Evolutionary conservation across 2,113 vertebrate species (phyloP).

Genomic region (Spea multiplicata): DNA sequence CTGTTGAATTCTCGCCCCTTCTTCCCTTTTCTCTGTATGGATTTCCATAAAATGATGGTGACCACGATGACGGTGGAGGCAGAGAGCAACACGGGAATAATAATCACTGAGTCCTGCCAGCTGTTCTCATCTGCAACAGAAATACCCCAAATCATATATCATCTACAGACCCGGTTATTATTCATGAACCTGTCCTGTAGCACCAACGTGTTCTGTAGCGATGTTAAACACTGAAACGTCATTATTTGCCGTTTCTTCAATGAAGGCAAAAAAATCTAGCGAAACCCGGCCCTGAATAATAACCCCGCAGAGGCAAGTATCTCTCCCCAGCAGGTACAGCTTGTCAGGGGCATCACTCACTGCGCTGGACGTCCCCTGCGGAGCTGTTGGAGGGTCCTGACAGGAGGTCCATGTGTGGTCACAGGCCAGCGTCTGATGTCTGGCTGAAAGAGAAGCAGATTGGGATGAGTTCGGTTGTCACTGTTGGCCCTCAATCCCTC

Average conservation of each 20-base stretch:
- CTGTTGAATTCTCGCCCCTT: background rate
- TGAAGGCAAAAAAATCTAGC: too few relatives aligned
- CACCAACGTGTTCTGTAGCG: too few relatives aligned
- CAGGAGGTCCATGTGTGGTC: background rate
- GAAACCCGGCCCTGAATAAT: too few relatives aligned
- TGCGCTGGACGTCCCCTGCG: conserved; percentile 8
- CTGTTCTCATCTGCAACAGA: conserved; percentile 54
- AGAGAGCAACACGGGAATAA: conserved; percentile 62
- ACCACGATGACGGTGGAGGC: conserved; percentile 58
- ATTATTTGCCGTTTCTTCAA: too few relatives aligned
- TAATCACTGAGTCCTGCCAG: conserved; percentile 53
- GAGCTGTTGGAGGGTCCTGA: conserved; percentile 1
- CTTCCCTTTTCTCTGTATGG: conserved; percentile 46
- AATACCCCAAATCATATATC: background rate
- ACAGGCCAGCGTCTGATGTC: background rate
- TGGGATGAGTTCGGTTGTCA: too few relatives aligned
- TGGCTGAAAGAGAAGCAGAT: background rate
- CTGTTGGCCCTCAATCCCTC: too few relatives aligned
- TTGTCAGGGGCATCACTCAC: background rate
- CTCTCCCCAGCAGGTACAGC: too few relatives aligned
- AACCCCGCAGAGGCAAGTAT: too few relatives aligned
- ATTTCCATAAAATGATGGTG: conserved; percentile 61
- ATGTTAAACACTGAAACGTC: too few relatives aligned
- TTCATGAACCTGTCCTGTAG: too few relatives aligned
- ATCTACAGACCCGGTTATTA: background rate